phyloP scores from a whole-genome alignment of 2,888 invertebrate species.

The Megalurothrips usitatus region DNA sequence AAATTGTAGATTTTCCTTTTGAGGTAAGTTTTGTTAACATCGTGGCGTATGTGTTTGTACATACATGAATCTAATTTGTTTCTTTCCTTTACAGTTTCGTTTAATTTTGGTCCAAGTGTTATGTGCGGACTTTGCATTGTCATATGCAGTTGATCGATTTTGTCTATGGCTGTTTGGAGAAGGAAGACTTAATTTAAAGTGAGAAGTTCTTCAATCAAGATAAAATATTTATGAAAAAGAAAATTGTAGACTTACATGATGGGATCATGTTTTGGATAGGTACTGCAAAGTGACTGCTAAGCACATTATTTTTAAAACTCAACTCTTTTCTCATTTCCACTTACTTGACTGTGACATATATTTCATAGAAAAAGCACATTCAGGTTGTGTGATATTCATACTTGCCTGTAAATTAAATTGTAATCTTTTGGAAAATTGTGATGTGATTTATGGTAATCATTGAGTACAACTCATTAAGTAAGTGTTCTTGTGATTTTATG shows the following conservation, averaged over 20 bases:
- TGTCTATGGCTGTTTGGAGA: constrained; percentile 85
- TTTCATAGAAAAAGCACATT: neutral
- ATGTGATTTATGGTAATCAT: neutral
- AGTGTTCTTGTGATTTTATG: neutral
- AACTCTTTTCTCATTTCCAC: too few relatives aligned
- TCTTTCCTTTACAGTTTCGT: constrained; percentile 73
- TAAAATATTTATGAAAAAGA: neutral
- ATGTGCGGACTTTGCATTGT: constrained; percentile 77
- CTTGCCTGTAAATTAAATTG: too few relatives aligned
- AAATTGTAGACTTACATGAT: neutral
- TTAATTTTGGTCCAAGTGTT: constrained; percentile 76
- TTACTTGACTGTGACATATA: too few relatives aligned
- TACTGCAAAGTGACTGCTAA: neutral
- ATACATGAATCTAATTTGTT: constrained; percentile 23
- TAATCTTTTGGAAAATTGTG: neutral
- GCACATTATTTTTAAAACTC: neutral
- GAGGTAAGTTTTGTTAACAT: constrained; percentile 61
- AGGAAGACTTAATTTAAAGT: constrained; percentile 51
- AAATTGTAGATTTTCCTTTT: constrained; percentile 88
- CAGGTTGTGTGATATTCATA: too few relatives aligned
- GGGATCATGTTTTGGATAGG: neutral
- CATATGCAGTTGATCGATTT: constrained; percentile 77
- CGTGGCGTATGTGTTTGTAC: constrained; percentile 32
- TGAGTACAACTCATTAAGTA: neutral
- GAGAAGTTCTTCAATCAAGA: neutral